These are phyloP conservation scores for Aselliscus stoliczkanus DNA, from an alignment of 2,797 vertebrate species.

Conservation along the genomic window DNA sequence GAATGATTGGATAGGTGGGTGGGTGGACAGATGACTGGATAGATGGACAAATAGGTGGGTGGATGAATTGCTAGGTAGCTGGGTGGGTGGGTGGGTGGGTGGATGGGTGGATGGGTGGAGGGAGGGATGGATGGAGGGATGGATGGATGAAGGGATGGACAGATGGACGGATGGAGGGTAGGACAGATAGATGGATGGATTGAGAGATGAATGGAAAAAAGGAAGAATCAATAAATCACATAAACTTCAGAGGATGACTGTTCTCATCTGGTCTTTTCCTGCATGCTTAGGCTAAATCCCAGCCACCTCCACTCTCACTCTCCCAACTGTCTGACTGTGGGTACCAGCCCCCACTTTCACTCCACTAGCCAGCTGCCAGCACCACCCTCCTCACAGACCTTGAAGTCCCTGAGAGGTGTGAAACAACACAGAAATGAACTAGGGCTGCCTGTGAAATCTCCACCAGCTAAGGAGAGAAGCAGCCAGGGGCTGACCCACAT, in stretches of 20 bases:
- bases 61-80: rapidly evolving
- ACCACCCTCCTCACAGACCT: not conserved
- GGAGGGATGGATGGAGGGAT: not conserved
- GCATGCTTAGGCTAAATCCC: not conserved
- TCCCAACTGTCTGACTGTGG: not conserved
- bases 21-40: rapidly evolving
- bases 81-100: rapidly evolving
- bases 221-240: not conserved
- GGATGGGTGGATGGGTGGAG: rapidly evolving
- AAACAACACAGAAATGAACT: not conserved
- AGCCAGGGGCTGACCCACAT: not conserved
- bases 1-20: not conserved
- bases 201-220: not conserved
- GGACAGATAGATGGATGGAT: too few relatives aligned
- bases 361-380: not conserved
- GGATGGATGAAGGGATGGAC: not conserved
- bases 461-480: not conserved
- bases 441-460: not conserved
- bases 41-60: rapidly evolving
- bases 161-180: rapidly evolving
- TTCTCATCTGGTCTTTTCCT: not conserved
- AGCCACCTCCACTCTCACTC: not conserved
- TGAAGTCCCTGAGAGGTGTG: not conserved
- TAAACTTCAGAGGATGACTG: not conserved
- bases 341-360: not conserved